These are phyloP conservation scores for Microtus montanus DNA, from an alignment of 2,113 vertebrate genomes.

Conservation along the genomic window DNA sequence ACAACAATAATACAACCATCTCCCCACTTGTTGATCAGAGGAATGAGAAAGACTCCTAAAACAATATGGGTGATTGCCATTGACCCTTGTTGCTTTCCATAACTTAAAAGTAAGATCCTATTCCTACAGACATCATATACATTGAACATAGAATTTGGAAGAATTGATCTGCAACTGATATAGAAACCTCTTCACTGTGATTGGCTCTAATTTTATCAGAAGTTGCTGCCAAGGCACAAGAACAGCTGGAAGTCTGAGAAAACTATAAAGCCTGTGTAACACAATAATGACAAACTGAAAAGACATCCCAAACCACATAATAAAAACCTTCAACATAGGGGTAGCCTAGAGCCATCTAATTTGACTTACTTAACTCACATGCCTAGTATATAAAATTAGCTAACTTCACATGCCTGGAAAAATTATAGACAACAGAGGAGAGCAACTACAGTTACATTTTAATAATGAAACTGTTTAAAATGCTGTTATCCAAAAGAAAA, in stretches of 20 bases:
- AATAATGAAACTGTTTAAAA: neutral
- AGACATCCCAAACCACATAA: neutral
- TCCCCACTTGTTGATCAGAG: neutral
- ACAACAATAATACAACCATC: neutral
- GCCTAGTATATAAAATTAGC: neutral
- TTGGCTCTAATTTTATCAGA: neutral
- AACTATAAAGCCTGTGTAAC: neutral
- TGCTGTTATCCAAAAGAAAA: neutral
- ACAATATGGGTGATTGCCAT: neutral
- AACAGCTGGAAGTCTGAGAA: neutral
- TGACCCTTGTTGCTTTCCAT: too few species aligned
- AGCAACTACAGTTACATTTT: neutral
- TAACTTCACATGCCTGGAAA: neutral
- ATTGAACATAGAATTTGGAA: neutral
- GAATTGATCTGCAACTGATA: neutral
- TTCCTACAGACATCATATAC: neutral
- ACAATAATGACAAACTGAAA: neutral
- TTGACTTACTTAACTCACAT: neutral
- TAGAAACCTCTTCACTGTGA: neutral
- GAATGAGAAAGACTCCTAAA: neutral
- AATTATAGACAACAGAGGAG: neutral
- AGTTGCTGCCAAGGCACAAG: neutral
- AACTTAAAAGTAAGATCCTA: neutral
- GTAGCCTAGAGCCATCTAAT: neutral
- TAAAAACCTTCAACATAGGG: neutral